A percentile compares a stretch with the other conserved stretches of the same genome.
Conservation (phyloP, 2,888 invertebrate genomes). For the Aspidapion aeneum region DNA sequence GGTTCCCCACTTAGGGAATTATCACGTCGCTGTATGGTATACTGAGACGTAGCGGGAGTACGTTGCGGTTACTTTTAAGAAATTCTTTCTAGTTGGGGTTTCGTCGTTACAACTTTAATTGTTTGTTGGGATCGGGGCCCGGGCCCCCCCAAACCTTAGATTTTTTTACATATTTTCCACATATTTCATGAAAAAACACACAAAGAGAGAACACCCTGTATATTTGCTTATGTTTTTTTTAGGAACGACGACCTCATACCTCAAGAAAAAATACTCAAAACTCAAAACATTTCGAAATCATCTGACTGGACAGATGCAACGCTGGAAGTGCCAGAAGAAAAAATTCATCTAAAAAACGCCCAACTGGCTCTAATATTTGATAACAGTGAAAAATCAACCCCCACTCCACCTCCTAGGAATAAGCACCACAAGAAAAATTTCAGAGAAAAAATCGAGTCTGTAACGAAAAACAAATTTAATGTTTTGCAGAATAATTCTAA, state of each 20-base stretch:
- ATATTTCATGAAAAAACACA: too few relatives aligned
- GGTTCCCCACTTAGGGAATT: too few relatives aligned
- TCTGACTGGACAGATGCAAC: conserved; percentile 54
- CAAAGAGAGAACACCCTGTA: background rate
- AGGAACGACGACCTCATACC: background rate
- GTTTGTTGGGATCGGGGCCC: too few relatives aligned
- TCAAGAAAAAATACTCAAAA: background rate
- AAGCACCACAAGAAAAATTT: conserved; percentile 42
- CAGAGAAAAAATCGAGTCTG: conserved; percentile 43
- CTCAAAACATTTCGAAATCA: conserved; percentile 38
- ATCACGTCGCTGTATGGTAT: too few relatives aligned
- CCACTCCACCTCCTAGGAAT: conserved; percentile 46
- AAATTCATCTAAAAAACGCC: conserved; percentile 42
- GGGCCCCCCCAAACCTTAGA: too few relatives aligned
- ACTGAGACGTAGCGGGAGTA: too few relatives aligned
- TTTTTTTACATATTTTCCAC: too few relatives aligned
- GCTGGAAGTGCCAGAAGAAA: conserved; percentile 50
- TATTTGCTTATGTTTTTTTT: background rate
- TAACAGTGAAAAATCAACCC: conserved; percentile 41
- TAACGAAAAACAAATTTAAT: conserved; percentile 41
- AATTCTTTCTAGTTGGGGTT: too few relatives aligned
- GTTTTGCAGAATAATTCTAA: conserved; percentile 30
- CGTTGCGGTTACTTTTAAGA: too few relatives aligned
- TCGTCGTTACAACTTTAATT: too few relatives aligned
- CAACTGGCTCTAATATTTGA: conserved; percentile 42